Evolutionary conservation across 2,888 invertebrate genomes (phyloP).

Genomic region (Dryobota labecula): DNA sequence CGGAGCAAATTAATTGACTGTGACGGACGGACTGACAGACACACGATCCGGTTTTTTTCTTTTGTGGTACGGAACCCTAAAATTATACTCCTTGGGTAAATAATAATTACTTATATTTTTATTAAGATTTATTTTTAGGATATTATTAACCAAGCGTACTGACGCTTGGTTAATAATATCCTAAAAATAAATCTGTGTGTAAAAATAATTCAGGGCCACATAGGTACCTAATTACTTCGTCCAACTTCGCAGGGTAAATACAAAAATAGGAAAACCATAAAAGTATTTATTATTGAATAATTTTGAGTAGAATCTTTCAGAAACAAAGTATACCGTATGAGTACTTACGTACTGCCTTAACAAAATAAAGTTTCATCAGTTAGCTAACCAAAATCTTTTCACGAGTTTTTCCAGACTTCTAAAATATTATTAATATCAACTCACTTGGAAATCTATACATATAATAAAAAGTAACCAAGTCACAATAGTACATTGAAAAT

Average conservation of each 20-base stretch:
- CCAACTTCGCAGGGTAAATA: background rate
- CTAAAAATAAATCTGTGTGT: no score
- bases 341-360: background rate
- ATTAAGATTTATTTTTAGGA: no score
- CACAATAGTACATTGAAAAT: background rate
- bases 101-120: background rate
- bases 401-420: constrained; percentile 15
- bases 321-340: background rate
- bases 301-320: background rate
- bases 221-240: no score
- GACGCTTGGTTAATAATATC: no score
- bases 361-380: constrained; percentile 11
- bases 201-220: background rate
- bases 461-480: background rate
- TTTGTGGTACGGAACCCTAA: no score
- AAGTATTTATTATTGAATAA: background rate
- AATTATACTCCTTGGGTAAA: background rate
- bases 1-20: no score
- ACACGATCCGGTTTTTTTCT: no score
- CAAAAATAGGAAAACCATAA: constrained; percentile 3
- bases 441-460: constrained; percentile 24
- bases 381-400: background rate
- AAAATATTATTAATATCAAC: constrained; percentile 35
- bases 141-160: no score
- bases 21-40: no score